Evolutionary conservation across 2,113 vertebrate species (phyloP), one percentile per base, ranked within the genome.

Genomic region (Noctilio leporinus): DNA sequence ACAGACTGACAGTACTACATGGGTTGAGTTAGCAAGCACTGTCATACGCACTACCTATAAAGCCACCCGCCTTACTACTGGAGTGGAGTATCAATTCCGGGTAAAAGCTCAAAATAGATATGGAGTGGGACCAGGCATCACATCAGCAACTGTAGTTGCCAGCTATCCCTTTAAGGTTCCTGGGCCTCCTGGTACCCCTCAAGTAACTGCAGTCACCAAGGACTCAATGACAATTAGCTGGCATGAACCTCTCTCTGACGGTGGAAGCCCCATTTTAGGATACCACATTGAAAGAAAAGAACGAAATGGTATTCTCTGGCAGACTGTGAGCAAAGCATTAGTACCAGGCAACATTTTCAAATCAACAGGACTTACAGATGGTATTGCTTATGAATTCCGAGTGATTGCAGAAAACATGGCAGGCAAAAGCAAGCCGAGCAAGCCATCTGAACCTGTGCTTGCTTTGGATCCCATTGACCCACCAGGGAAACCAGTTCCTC

Each of bases 221-320:
- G 99, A 99, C 95, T 98, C 98, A 67, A 99, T 99, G 97, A 99
- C 99, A 86, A 98, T 99, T 98, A 99, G 99, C 96, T 99, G 99
- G 99, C 98, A 99, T 96, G 99, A 99, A 89, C 99, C 99, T 87
- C 98, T 99, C 97, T 97, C 97, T 97, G 99, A 99, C 97, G 99
- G 99, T 94, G 99, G 99, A 98, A 99, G 99, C 94, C 99, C 99
- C 94, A 99, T 99, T 88, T 98, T 99, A 93, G 99, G 99, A 69
- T 99, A 99, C 96, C 99, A 99, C 47, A 28, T 99, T 97, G 99
- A 99, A 98, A 99, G 99, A 97, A 99, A 99, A 98, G 99, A 99
- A 96, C 98, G 99, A 96, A 99, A 98, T 80, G 99, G 99, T 96
- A 99, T 99, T 93, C 96, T 99, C 91, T 99, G 99, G 99, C 98